Evolutionary conservation across 2,113 vertebrate species (phyloP).

Genomic region (Engraulis encrasicolus): DNA sequence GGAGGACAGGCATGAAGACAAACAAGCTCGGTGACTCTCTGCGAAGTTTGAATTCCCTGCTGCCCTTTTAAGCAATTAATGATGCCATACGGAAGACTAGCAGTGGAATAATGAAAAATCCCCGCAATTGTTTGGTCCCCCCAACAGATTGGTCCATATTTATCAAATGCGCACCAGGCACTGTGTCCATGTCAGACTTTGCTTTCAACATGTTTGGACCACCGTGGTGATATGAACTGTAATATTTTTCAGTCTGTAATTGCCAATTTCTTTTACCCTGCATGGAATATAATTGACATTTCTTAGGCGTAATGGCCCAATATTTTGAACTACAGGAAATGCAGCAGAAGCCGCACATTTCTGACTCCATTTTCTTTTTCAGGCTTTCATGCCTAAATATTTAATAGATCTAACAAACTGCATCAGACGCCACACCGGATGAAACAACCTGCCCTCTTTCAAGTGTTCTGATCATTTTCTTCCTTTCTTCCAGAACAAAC

Average conservation of each 20-base stretch:
- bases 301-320: neutral
- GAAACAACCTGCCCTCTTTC: neutral
- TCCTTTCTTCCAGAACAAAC: neutral
- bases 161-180: conserved; percentile 55
- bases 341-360: neutral
- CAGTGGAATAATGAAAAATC: conserved; percentile 59
- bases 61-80: conserved; percentile 54
- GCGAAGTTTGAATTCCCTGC: conserved; percentile 33
- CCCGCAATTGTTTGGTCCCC: conserved; percentile 38
- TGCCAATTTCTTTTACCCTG: neutral
- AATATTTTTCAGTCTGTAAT: neutral
- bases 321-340: neutral
- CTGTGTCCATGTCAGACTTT: conserved; percentile 57
- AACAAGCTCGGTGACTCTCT: conserved; percentile 28
- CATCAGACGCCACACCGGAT: neutral
- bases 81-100: conserved; percentile 61
- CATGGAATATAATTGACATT: neutral
- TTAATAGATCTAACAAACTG: neutral
- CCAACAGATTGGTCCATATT: conserved; percentile 58
- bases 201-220: conserved; percentile 51
- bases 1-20: neutral
- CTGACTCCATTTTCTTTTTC: neutral
- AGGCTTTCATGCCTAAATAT: neutral
- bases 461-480: too few relatives aligned
- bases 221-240: conserved; percentile 43